Base-by-base conservation (phyloP, 2,797 vertebrate genomes). In the Otolemur crassicaudatus region DNA sequence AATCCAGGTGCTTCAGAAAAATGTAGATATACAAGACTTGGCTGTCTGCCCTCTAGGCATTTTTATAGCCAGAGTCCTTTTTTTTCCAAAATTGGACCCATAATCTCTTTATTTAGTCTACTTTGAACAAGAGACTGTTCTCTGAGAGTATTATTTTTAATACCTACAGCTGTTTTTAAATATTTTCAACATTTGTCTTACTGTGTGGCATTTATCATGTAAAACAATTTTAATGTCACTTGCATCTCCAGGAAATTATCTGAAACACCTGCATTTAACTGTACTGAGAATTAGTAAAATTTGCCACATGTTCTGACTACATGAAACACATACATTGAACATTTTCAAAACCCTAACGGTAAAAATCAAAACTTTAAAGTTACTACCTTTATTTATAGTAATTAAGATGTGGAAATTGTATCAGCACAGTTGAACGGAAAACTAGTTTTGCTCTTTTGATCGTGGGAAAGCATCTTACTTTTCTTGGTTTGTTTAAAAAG, bases 21-120 rank as follows among this genome's bases (percentile, higher is more conserved):
- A 94, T 91, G 93, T 12, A 92, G 31, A 69, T 81, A 91, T 3
- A 61, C 19, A 72, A 61, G 27, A 70, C 53, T n/a, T 61, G 17
- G 1, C 40, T 94, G 2, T 83, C 37, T 90, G 19, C 9, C 37
- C 72, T 31, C 1, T 11, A 49, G 60, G 37, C 23, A 83, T 87
- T 73, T 96, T 92, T 67, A 90, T 31, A 86, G 53, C 37, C 16
- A 73, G 8, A 93, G 77, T 63, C 22, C 1, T 81, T 80, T 81
- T 83, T 93, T 63, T 88, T 94, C 58, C 37, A 73, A 67, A 80
- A 90, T 37, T 76, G 22, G 2, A 63, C 14, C 40, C 23, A 53
- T 73, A 69, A 91, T 60, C 40, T 31, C 17, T 86, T 93, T 96
- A 96, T 97, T 96, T 94, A 96, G 81, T 97, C 63, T 96, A 97